Percentiles rank a stretch among this genome's conserved stretches.
Conservation (phyloP, 2,888 invertebrate species). For the Ochlodes sylvanus region DNA sequence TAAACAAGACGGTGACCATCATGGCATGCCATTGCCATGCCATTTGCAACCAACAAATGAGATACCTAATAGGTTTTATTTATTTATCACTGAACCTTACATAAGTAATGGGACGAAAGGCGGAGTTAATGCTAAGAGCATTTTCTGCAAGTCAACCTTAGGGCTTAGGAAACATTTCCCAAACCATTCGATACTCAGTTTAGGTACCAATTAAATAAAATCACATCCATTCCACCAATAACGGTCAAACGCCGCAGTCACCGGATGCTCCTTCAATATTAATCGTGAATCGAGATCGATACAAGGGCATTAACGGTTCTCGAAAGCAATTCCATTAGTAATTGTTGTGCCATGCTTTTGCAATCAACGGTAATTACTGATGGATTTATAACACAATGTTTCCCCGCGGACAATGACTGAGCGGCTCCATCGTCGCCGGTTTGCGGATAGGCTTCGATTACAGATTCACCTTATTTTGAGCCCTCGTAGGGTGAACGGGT, state of each 20-base stretch:
- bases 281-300: conserved; percentile 13
- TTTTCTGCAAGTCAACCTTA: no score
- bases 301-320: conserved; percentile 3
- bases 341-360: conserved; percentile 1
- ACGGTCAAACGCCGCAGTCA: not conserved
- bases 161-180: no score
- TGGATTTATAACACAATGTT: conserved; percentile 17
- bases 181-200: no score
- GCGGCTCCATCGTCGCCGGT: not conserved
- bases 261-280: not conserved
- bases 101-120: no score
- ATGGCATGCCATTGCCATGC: no score
- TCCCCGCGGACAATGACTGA: not conserved
- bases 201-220: not conserved
- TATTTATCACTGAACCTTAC: no score
- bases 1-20: no score
- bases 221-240: not conserved
- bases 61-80: no score
- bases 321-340: conserved; percentile 20
- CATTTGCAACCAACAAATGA: no score
- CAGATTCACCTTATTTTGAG: not conserved
- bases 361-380: conserved; percentile 18
- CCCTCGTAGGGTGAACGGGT: not conserved
- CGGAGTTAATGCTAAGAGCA: no score
- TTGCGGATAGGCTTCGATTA: not conserved